Evolutionary conservation across 2,888 invertebrate genomes (phyloP).

Genomic region (Xestia c-nigrum): DNA sequence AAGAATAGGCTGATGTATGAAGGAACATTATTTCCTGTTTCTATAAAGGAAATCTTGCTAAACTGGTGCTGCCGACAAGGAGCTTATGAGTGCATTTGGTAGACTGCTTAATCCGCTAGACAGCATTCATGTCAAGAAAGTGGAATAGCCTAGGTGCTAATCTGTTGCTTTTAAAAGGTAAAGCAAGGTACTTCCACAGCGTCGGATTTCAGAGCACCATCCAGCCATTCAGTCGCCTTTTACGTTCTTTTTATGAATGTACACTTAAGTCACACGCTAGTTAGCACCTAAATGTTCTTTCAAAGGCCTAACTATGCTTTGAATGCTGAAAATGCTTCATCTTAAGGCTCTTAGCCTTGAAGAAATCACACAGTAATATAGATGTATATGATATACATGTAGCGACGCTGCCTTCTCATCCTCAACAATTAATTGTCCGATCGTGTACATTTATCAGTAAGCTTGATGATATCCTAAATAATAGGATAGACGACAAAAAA

Average conservation of each 20-base stretch:
- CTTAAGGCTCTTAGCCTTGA: constrained; percentile 1
- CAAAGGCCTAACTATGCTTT: constrained; percentile 8
- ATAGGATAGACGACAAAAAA: too few species aligned
- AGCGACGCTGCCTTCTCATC: constrained; percentile 22
- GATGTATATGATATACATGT: background rate
- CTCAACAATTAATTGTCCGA: constrained; percentile 59
- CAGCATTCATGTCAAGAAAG: background rate
- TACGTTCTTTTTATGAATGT: constrained; percentile 17
- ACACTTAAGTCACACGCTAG: constrained; percentile 14
- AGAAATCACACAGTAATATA: background rate
- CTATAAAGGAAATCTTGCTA: background rate
- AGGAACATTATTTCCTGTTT: background rate
- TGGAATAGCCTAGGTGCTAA: background rate
- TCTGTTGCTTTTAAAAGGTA: background rate
- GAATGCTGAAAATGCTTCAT: constrained; percentile 15
- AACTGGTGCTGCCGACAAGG: too few species aligned
- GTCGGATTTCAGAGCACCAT: constrained; percentile 31
- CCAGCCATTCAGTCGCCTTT: constrained; percentile 6
- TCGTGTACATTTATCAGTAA: constrained; percentile 61
- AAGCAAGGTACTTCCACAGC: constrained; percentile 7
- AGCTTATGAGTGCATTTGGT: background rate
- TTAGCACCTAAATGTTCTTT: constrained; percentile 14
- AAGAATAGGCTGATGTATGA: constrained; percentile 7
- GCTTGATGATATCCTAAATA: constrained; percentile 66
- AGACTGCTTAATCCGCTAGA: background rate